Evolutionary conservation across 2,797 vertebrate species (phyloP).

Genomic region (Vireo griseus): DNA sequence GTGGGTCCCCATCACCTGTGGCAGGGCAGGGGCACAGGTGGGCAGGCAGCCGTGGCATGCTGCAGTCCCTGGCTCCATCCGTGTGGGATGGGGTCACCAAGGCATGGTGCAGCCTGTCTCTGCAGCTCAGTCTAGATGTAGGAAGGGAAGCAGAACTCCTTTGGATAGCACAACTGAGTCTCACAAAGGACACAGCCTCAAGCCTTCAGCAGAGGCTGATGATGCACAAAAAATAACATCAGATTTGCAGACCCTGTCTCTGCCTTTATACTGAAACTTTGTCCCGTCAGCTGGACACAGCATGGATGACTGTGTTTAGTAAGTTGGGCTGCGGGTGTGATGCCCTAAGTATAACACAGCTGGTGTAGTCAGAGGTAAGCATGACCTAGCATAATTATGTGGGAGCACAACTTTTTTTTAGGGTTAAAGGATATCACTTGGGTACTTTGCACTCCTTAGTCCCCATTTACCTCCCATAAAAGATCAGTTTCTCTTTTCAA

Average conservation of each 20-base stretch:
- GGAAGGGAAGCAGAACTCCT: background rate
- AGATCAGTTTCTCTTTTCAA: background rate
- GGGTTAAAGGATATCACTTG: background rate
- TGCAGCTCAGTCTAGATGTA: background rate
- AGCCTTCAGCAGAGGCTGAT: background rate
- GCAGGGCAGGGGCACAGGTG: background rate
- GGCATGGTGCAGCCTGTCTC: background rate
- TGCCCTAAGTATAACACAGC: background rate
- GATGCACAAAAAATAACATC: background rate
- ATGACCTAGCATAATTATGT: background rate
- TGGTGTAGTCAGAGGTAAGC: background rate
- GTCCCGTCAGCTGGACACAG: background rate
- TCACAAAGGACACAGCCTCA: background rate
- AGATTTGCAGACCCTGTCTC: background rate
- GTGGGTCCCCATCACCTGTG: background rate
- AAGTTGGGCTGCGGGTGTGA: background rate
- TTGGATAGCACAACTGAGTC: background rate
- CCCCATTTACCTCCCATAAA: background rate
- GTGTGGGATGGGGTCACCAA: background rate
- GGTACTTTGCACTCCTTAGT: background rate
- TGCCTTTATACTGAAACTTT: background rate
- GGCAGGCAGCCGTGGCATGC: background rate
- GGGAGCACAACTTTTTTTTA: background rate
- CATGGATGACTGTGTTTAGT: background rate
- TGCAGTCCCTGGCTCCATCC: background rate